phyloP scores from a whole-genome alignment of 1,140 invertebrate genomes.

The Phthorimaea operculella region DNA sequence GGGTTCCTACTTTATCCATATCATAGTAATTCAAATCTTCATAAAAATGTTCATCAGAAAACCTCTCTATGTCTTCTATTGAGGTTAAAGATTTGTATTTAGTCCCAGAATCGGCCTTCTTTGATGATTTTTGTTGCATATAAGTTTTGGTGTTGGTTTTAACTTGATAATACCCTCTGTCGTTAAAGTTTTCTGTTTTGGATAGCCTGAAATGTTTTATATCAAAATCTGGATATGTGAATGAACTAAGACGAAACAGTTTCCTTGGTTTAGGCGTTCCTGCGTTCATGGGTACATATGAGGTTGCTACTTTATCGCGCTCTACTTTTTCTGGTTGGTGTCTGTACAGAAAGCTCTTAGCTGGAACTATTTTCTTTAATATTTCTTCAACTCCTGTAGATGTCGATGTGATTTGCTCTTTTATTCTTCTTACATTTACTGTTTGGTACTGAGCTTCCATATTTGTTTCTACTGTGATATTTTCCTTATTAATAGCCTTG shows the following conservation, averaged over 20 bases:
- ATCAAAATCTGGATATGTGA: constrained; percentile 52
- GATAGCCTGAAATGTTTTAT: constrained; percentile 31
- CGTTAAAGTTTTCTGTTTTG: constrained; percentile 35
- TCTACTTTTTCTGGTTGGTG: constrained; percentile 32
- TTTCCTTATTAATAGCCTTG: not conserved
- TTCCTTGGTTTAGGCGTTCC: constrained; percentile 28
- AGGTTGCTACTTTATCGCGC: constrained; percentile 34
- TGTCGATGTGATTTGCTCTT: constrained; percentile 27
- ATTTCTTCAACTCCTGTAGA: constrained; percentile 45
- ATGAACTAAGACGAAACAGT: constrained; percentile 49
- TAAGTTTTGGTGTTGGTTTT: constrained; percentile 39
- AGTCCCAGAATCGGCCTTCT: constrained; percentile 30
- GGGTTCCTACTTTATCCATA: constrained; percentile 22
- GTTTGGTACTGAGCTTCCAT: constrained; percentile 51
- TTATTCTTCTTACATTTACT: constrained; percentile 40
- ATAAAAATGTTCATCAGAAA: constrained; percentile 54
- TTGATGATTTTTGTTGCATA: constrained; percentile 23
- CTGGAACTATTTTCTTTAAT: constrained; percentile 49
- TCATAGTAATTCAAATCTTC: constrained; percentile 57
- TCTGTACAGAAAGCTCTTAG: constrained; percentile 64
- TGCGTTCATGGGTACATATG: constrained; percentile 58
- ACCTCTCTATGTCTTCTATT: constrained; percentile 33
- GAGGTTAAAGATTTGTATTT: constrained; percentile 47
- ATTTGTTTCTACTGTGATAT: not conserved
- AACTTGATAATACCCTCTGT: constrained; percentile 54